Percentiles rank a stretch among this genome's conserved stretches.
Evolutionary conservation across 2,888 invertebrate species (phyloP).

Genomic region (Biston betularia): DNA sequence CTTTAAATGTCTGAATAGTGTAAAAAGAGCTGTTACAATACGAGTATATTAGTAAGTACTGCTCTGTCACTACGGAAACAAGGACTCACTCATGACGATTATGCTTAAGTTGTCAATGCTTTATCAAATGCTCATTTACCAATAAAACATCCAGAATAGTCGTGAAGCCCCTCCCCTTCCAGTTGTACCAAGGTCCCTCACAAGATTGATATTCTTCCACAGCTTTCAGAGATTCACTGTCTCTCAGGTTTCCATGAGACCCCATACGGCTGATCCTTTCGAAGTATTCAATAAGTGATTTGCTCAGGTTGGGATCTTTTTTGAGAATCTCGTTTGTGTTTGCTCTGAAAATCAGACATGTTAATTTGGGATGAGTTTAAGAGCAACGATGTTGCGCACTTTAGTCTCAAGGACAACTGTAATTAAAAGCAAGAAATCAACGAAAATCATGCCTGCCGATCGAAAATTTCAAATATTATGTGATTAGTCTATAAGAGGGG

Average conservation of each 20-base stretch:
- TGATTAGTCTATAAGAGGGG: no score
- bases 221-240: neutral
- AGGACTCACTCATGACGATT: neutral
- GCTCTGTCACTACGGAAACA: no score
- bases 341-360: neutral
- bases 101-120: no score
- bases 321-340: neutral
- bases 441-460: no score
- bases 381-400: no score
- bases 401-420: no score
- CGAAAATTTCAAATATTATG: no score
- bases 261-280: neutral
- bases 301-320: conserved; percentile 1
- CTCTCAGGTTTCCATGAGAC: neutral
- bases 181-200: conserved; percentile 1
- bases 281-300: neutral
- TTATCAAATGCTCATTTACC: neutral
- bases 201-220: neutral
- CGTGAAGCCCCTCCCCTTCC: neutral
- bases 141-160: neutral
- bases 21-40: no score
- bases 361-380: no score
- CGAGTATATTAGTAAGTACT: no score
- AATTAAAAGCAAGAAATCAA: no score
- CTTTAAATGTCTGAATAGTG: no score